Conservation (phyloP, 2,888 invertebrate genomes). For the Schizaphis graminum region DNA sequence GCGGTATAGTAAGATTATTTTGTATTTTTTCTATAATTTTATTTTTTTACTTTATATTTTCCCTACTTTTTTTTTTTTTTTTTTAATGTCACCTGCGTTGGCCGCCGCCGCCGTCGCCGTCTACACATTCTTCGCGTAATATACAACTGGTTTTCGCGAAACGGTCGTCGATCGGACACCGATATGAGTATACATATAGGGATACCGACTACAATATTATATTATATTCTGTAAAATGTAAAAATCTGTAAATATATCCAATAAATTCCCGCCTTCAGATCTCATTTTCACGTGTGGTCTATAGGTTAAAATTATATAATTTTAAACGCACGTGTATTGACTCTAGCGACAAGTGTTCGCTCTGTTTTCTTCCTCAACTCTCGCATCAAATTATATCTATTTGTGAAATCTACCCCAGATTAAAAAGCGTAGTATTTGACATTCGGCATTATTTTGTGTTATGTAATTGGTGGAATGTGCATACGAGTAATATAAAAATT, state of each 20-base stretch:
- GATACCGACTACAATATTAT: not conserved
- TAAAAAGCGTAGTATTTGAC: not conserved
- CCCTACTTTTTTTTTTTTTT: constrained; percentile 23
- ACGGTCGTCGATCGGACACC: not conserved
- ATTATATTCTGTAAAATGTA: not conserved
- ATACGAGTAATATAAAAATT: not conserved
- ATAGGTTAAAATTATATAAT: not conserved
- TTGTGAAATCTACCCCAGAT: not conserved
- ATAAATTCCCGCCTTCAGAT: constrained; percentile 6
- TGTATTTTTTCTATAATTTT: constrained; percentile 3
- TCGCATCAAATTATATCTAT: not conserved
- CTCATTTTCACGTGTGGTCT: constrained; percentile 26
- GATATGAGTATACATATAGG: not conserved
- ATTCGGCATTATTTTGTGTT: not conserved
- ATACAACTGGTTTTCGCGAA: constrained; percentile 42
- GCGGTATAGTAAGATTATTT: not conserved
- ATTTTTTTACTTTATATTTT: not conserved
- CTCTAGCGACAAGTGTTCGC: not conserved
- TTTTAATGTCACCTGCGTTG: constrained; percentile 27
- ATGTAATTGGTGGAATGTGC: not conserved
- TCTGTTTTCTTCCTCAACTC: not conserved
- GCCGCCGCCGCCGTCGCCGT: not conserved
- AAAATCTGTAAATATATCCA: not conserved
- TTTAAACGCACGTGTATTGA: not conserved
- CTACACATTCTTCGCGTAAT: constrained; percentile 25